These are phyloP conservation scores for Caenorhabditis sp. DNA, from an alignment of 2,888 invertebrate species.

Conservation along the genomic window DNA sequence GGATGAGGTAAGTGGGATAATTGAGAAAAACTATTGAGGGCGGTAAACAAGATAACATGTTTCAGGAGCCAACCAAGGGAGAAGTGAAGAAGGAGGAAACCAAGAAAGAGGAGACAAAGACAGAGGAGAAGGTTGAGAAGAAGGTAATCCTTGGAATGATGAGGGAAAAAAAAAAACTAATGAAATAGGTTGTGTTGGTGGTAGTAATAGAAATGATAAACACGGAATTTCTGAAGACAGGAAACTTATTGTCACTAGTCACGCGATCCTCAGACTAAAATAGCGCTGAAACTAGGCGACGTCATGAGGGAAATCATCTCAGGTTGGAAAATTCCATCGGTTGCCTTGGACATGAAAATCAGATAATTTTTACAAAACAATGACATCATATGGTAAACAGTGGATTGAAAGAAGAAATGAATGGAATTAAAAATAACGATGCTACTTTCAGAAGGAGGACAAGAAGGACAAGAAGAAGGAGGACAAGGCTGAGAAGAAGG, in stretches of 20 bases:
- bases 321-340: slow-evolving; percentile 13
- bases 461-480: slow-evolving; percentile 64
- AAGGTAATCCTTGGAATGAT: slow-evolving; percentile 37
- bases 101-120: slow-evolving; percentile 49
- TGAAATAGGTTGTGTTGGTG: too few relatives aligned
- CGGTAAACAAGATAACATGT: slow-evolving; percentile 26
- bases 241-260: slow-evolving; percentile 21
- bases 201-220: slow-evolving; percentile 12
- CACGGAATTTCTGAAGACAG: slow-evolving; percentile 5
- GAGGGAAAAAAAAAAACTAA: slow-evolving; percentile 1
- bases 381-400: slow-evolving; percentile 20
- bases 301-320: slow-evolving; percentile 12
- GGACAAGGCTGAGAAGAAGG: slow-evolving; percentile 59
- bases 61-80: slow-evolving; percentile 55
- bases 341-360: slow-evolving; percentile 24
- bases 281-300: slow-evolving; percentile 18
- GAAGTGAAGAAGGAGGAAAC: slow-evolving; percentile 47
- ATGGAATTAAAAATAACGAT: not conserved
- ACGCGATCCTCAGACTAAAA: slow-evolving; percentile 29
- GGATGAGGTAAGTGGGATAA: slow-evolving; percentile 51
- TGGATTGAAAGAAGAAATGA: not conserved
- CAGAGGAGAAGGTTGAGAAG: slow-evolving; percentile 59
- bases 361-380: slow-evolving; percentile 20
- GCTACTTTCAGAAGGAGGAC: slow-evolving; percentile 50
- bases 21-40: slow-evolving; percentile 8